Conservation (phyloP, 2,113 vertebrate genomes). For the Peromyscus maniculatus region DNA sequence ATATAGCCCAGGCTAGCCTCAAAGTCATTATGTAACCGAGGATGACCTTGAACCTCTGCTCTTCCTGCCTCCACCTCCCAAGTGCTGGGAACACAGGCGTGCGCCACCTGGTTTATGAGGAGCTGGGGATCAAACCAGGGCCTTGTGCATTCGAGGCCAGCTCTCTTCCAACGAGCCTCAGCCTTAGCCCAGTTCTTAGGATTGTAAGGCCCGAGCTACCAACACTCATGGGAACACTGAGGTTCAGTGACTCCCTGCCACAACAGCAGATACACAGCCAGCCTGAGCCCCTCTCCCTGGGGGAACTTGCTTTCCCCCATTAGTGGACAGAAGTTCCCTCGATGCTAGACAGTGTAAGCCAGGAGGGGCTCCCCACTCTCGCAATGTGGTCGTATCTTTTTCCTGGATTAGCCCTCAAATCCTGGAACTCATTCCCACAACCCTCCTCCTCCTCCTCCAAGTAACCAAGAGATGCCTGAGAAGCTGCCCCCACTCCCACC, state of each 20-base stretch:
- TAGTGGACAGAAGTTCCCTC: neutral
- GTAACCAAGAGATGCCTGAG: neutral
- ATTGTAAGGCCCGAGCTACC: neutral
- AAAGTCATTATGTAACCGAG: neutral
- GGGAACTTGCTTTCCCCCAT: rapidly evolving
- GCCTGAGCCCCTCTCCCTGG: neutral
- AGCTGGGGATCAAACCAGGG: neutral
- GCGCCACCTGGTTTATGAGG: no score
- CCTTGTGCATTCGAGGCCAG: no score
- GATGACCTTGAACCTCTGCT: neutral
- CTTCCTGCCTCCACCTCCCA: neutral
- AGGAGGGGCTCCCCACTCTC: neutral
- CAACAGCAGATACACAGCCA: no score
- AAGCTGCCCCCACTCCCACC: neutral
- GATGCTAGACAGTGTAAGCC: rapidly evolving
- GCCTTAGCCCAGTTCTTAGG: neutral
- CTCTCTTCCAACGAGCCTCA: neutral
- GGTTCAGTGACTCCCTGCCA: neutral
- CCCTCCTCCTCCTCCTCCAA: rapidly evolving
- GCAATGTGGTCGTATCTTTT: rapidly evolving
- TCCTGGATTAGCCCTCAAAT: neutral
- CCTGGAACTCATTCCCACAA: neutral
- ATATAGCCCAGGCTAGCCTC: neutral
- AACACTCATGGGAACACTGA: neutral
- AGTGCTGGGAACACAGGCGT: neutral